A percentile compares a stretch with the other conserved stretches of the same genome.
Conservation (phyloP, 2,797 vertebrate species). For the Oryzias sinensis region DNA sequence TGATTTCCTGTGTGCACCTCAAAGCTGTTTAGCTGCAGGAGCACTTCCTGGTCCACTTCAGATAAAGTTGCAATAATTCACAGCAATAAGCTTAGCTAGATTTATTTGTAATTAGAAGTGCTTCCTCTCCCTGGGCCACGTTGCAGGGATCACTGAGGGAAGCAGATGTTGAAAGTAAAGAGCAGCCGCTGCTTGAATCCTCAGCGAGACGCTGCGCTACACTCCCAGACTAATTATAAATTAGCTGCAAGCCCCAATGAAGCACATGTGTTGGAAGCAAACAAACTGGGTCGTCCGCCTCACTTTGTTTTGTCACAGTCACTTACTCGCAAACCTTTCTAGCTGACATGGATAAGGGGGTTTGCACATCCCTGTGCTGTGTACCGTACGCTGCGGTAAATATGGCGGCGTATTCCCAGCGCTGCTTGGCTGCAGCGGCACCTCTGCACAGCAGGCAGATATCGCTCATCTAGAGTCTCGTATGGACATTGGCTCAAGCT, state of each 20-base stretch:
- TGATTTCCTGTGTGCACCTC: conserved; percentile 63
- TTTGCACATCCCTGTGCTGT: neutral
- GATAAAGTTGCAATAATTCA: conserved; percentile 91
- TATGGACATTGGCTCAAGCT: conserved; percentile 36
- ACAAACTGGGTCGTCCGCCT: conserved; percentile 64
- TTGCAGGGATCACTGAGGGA: conserved; percentile 78
- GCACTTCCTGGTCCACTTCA: conserved; percentile 80
- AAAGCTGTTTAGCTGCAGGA: conserved; percentile 74
- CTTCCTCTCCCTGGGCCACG: conserved; percentile 76
- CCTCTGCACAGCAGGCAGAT: conserved; percentile 39
- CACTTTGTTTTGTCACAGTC: conserved; percentile 49
- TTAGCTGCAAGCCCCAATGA: conserved; percentile 78
- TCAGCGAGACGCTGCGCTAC: conserved; percentile 61
- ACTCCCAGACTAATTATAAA: conserved; percentile 81
- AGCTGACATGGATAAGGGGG: conserved; percentile 13
- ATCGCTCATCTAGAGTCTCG: conserved; percentile 55
- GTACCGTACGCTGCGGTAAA: neutral
- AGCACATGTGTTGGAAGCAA: conserved; percentile 70
- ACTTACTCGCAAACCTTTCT: conserved; percentile 27
- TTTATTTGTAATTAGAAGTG: conserved; percentile 91
- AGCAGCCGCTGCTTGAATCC: conserved; percentile 82
- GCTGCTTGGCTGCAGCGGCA: conserved; percentile 26
- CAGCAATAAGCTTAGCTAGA: conserved; percentile 88
- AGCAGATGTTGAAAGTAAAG: conserved; percentile 84
- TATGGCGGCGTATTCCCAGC: conserved; percentile 3